phyloP scores from a whole-genome alignment of 2,113 vertebrate genomes.

The Mormyrus iriodes region DNA sequence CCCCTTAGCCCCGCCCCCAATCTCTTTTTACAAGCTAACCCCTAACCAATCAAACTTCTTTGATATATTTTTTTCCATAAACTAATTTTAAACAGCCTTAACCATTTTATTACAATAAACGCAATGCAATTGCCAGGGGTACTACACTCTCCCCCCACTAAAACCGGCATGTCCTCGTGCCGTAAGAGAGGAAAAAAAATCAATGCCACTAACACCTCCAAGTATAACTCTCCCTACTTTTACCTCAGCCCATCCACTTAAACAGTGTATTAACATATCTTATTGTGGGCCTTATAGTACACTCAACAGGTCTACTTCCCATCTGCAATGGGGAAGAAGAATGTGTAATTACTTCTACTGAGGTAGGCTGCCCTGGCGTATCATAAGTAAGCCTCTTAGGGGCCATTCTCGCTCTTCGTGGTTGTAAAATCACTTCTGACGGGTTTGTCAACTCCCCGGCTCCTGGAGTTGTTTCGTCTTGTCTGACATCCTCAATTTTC shows the following conservation, averaged over 20 bases:
- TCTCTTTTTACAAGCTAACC: no score
- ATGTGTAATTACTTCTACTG: neutral
- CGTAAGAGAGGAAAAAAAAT: neutral
- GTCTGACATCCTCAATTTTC: neutral
- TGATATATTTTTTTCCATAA: no score
- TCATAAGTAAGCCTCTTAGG: neutral
- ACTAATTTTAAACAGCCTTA: no score
- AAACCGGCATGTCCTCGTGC: conserved; percentile 7
- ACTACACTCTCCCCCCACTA: conserved; percentile 12
- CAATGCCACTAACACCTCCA: no score
- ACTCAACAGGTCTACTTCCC: neutral
- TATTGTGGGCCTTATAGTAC: neutral
- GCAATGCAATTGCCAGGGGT: no score
- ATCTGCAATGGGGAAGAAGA: neutral
- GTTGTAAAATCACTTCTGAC: neutral
- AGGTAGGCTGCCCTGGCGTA: neutral
- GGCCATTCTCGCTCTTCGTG: neutral
- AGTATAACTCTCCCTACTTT: no score
- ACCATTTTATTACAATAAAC: no score
- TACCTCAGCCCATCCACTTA: no score
- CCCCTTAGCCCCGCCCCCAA: no score
- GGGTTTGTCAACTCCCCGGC: neutral
- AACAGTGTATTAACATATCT: neutral
- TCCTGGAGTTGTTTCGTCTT: neutral
- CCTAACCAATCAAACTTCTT: no score